phyloP scores from a whole-genome alignment of 2,888 invertebrate genomes.

The Eucriotettix oculatus region DNA sequence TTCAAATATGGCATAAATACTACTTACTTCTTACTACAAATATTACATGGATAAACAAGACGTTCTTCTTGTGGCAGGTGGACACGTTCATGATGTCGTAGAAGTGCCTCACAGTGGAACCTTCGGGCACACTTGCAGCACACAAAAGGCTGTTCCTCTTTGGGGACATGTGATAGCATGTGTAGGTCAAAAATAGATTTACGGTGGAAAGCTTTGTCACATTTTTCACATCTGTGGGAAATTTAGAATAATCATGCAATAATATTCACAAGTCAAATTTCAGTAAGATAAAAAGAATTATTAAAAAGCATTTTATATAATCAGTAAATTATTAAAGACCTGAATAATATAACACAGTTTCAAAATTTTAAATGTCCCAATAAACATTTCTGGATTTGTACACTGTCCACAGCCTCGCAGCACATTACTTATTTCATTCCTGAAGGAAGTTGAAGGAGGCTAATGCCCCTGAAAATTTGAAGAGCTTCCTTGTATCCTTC shows the following conservation, averaged over 20 bases:
- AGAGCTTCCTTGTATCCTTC: too few relatives aligned
- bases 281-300: background rate
- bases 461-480: too few relatives aligned
- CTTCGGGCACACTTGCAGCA: conserved; percentile 33
- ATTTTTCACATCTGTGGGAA: conserved; percentile 31
- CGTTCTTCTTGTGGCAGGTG: conserved; percentile 36
- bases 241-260: background rate
- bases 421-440: too few relatives aligned
- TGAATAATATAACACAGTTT: too few relatives aligned
- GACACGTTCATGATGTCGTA: conserved; percentile 33
- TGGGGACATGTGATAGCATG: conserved; percentile 35
- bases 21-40: conserved; percentile 35
- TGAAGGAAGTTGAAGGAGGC: too few relatives aligned
- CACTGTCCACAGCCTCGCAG: too few relatives aligned
- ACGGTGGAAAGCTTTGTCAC: conserved; percentile 33
- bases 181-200: conserved; percentile 31
- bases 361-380: too few relatives aligned
- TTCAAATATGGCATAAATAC: background rate
- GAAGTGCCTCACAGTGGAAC: conserved; percentile 30
- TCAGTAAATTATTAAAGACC: too few relatives aligned
- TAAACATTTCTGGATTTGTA: too few relatives aligned
- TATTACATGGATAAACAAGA: conserved; percentile 32
- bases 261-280: background rate
- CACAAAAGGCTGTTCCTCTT: conserved; percentile 30
- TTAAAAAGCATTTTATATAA: too few relatives aligned